These are phyloP conservation scores for Hymenochirus boettgeri DNA, from an alignment of 2,113 vertebrate genomes.

Conservation along the genomic window DNA sequence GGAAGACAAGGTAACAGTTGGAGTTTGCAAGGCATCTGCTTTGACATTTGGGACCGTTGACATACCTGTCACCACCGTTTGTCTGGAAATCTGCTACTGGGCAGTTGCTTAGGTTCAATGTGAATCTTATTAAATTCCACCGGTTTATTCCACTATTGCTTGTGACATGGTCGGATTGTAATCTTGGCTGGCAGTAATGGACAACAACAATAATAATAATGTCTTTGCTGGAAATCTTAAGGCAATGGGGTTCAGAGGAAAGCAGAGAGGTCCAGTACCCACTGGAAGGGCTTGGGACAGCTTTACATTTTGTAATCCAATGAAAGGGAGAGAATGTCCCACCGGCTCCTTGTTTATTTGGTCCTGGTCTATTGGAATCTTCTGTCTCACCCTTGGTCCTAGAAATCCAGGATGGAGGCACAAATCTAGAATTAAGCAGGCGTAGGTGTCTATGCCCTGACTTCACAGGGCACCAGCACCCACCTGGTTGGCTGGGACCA, in stretches of 20 bases:
- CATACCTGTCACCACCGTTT: constrained; percentile 3
- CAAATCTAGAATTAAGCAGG: background rate
- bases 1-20: constrained; percentile 11
- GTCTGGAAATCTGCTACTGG: background rate
- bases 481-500: background rate
- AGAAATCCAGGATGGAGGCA: background rate
- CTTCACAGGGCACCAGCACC: background rate
- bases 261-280: background rate
- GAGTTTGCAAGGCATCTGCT: constrained; percentile 32
- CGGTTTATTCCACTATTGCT: constrained; percentile 18
- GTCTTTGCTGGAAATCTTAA: constrained; percentile 30
- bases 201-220: background rate
- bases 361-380: background rate
- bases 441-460: background rate
- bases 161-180: background rate
- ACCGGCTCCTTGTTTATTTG: background rate
- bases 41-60: constrained; percentile 3
- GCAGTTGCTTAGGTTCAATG: background rate
- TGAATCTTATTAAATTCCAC: background rate
- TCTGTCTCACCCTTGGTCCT: constrained; percentile 5
- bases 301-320: constrained; percentile 37
- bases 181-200: constrained; percentile 11
- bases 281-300: background rate
- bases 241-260: constrained; percentile 25
- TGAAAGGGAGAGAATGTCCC: background rate